Evolutionary conservation across 1,140 invertebrate species (phyloP), one percentile per base, ranked within the genome.

Genomic region (Formica exsecta): DNA sequence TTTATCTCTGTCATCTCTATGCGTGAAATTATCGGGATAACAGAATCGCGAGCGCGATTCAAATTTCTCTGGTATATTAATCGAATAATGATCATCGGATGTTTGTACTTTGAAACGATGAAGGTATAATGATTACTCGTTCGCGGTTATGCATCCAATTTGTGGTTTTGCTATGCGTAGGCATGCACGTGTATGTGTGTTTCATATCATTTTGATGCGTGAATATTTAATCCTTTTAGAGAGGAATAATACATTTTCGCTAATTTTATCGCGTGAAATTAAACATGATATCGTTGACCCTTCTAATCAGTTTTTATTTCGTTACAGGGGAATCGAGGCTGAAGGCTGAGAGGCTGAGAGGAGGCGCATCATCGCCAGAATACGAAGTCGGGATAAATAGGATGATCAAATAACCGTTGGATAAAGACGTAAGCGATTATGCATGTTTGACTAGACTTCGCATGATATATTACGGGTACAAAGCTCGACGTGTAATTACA

Each of bases 101-200:
- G 79, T 83, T 83, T 83, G 79, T 38, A 83, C 68, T 83, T 73
- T 83, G 68, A 83, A 83, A 83, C 38, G 68, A 48, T 74, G 79
- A 73, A 83, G 79, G 79, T 83, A 83, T 83, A 83, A 83, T 83
- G 79, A 83, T 83, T 83, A 83, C 79, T 73, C 68, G 68, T 73
- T 62, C 68, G 68, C 32, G 79, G 54, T 83, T 73, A 44, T 48
- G 54, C 79, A 73, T 73, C 79, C 68, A 83, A 83, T 83, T 83
- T 83, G 79, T 36, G 79, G 79, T 74, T 74, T 74, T 48, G 79
- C 38, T 25, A 22, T n/a, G 38, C 54, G 36, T 51, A n/a, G n/a
- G 8, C 19, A 8, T 48, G 8, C 19, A 8, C 36, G 11, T 38
- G 8, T 65, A 51, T n/a, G 16, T 44, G 51, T 41, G 41, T 57